Evolutionary conservation across 1,140 invertebrate species (phyloP), one percentile per base, ranked within the genome.

Genomic region (Coptotermes formosanus): DNA sequence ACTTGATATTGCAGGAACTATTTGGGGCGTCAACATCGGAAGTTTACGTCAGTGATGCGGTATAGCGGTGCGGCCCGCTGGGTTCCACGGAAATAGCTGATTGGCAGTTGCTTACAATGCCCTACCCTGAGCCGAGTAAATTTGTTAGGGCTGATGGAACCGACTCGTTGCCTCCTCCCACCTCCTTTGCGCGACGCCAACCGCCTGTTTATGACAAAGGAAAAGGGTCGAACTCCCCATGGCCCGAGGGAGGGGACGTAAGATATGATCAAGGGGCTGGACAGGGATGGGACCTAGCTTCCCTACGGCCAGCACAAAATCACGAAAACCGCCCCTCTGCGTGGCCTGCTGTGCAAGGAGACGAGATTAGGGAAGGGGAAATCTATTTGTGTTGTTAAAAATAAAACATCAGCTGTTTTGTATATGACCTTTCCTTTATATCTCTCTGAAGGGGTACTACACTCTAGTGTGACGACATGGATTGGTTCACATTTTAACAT

Each of bases 11-110:
- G 52, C 1, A 64, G 32, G 88, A 86, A 89, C 88, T 88, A 89
- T 86, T 88, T 88, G 82, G 86, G 87, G 87, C 87, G 85, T 87
- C 75, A 86, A 88, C 89, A 88, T 84, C 88, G 86, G 88, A 88
- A 52, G 59, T 86, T 87, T 86, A 87, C n/a, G 64, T 23, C 43
- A 43, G 85, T 83, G 84, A 43, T 69, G 88, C 45, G 83, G 84
- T 83, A 85, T 82, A 84, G 86, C 87, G 89, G 89, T 88, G 88
- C 88, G 86, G 48, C 87, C 85, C 59, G 86, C 85, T 86, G 81
- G 87, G 55, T 84, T 84, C 84, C 84, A 87, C 87, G 85, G 85
- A 87, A 87, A 88, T 85, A 88, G 86, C 86, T 88, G 88, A 88
- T 88, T 88, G 88, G 88, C 86, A 87, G 86, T 85, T 82, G 86